phyloP scores from a whole-genome alignment of 2,797 vertebrate species.

The Squalus acanthias region DNA sequence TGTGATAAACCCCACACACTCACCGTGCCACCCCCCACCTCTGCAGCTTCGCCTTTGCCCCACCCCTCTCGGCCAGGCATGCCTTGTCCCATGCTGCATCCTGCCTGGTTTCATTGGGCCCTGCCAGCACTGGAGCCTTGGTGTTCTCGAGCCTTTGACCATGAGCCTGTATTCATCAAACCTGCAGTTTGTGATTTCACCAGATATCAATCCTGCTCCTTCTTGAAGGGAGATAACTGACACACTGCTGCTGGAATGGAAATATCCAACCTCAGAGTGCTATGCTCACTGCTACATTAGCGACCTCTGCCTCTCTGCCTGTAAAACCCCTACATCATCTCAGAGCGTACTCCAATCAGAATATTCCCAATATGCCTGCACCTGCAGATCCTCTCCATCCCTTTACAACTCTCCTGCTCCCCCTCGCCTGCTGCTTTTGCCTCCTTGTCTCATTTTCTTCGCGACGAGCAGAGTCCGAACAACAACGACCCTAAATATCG shows the following conservation, averaged over 20 bases:
- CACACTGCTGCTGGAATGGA: background rate
- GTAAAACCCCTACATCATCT: background rate
- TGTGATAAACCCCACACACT: no score
- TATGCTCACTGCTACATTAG: background rate
- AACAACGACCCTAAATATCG: background rate
- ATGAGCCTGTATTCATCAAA: background rate
- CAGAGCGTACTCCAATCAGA: background rate
- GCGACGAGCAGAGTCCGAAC: background rate
- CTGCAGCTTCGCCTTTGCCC: background rate
- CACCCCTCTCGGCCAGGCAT: background rate
- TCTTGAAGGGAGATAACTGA: background rate
- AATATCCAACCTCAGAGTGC: background rate
- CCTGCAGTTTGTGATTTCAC: background rate
- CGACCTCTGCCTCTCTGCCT: background rate
- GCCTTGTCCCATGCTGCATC: background rate
- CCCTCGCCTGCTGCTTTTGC: background rate
- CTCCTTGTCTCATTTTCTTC: background rate
- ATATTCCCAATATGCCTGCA: background rate
- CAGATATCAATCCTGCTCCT: background rate
- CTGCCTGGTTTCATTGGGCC: background rate
- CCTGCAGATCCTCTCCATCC: background rate
- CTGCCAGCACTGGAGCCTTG: background rate
- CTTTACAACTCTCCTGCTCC: background rate
- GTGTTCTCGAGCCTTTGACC: background rate
- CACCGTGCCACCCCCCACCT: no score